Evolutionary conservation across 2,797 vertebrate genomes (phyloP).

Genomic region (Melanotaenia parkinsoni): DNA sequence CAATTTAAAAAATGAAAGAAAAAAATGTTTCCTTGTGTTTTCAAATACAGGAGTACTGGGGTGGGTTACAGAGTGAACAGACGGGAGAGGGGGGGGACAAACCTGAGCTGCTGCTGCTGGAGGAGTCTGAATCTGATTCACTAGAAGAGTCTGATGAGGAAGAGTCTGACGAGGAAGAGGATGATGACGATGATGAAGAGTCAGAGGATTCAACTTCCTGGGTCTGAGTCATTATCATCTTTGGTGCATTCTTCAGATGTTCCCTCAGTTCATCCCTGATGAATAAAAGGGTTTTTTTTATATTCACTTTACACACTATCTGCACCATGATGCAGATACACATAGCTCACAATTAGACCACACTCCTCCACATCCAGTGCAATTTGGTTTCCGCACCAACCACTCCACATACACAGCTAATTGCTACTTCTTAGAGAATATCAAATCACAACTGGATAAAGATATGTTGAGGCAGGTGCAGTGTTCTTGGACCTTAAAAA

Average conservation of each 20-base stretch:
- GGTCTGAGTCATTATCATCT: conserved; percentile 97
- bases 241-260: conserved; percentile 96
- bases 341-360: background rate
- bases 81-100: background rate
- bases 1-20: background rate
- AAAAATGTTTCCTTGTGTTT: background rate
- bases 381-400: no score
- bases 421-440: no score
- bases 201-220: conserved; percentile 93
- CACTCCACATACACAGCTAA: no score
- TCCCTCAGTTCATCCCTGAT: conserved; percentile 94
- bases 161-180: conserved; percentile 84
- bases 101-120: conserved; percentile 75
- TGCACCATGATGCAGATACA: background rate
- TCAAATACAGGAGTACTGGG: background rate
- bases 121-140: conserved; percentile 65
- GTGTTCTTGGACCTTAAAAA: no score
- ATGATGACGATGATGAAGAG: conserved; percentile 83
- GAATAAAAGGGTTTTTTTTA: background rate
- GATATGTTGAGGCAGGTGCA: no score
- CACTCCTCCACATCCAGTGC: no score
- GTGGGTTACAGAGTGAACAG: background rate
- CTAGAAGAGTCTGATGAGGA: conserved; percentile 84
- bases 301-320: background rate
- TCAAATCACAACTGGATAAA: no score